Evolutionary conservation across 2,797 vertebrate species (phyloP).

Genomic region (Bradypodion pumilum): DNA sequence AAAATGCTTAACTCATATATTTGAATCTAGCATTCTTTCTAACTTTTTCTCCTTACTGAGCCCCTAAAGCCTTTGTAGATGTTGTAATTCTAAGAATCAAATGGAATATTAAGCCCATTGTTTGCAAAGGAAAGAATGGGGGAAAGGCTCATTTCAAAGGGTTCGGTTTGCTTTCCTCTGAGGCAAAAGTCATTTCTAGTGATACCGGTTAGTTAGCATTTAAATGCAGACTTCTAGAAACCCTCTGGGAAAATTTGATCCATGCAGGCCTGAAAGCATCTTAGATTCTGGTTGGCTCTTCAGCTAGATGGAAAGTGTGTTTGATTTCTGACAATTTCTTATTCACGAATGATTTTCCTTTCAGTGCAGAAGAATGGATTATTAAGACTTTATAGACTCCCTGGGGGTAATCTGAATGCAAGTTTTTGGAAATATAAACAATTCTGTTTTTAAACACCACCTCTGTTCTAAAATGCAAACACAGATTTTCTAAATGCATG

Average conservation of each 20-base stretch:
- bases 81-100: slow-evolving; percentile 54
- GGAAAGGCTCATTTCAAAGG: slow-evolving; percentile 32
- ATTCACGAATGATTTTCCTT: neutral
- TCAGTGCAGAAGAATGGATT: slow-evolving; percentile 17
- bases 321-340: slow-evolving; percentile 1
- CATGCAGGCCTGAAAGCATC: neutral
- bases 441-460: slow-evolving; percentile 19
- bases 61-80: slow-evolving; percentile 47
- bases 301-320: neutral
- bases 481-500: slow-evolving; percentile 8
- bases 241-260: slow-evolving; percentile 13
- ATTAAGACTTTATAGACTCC: slow-evolving; percentile 33
- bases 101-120: slow-evolving; percentile 40
- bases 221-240: slow-evolving; percentile 35
- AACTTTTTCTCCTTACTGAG: slow-evolving; percentile 65
- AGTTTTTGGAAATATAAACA: neutral
- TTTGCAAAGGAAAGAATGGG: slow-evolving; percentile 20
- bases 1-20: slow-evolving; percentile 33
- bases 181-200: slow-evolving; percentile 27
- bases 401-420: neutral
- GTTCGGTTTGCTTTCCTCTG: neutral
- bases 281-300: neutral
- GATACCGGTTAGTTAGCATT: slow-evolving; percentile 4
- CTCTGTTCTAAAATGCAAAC: slow-evolving; percentile 4
- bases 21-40: slow-evolving; percentile 59